Conservation (phyloP, 2,113 vertebrate species). For the Chauna torquata region DNA sequence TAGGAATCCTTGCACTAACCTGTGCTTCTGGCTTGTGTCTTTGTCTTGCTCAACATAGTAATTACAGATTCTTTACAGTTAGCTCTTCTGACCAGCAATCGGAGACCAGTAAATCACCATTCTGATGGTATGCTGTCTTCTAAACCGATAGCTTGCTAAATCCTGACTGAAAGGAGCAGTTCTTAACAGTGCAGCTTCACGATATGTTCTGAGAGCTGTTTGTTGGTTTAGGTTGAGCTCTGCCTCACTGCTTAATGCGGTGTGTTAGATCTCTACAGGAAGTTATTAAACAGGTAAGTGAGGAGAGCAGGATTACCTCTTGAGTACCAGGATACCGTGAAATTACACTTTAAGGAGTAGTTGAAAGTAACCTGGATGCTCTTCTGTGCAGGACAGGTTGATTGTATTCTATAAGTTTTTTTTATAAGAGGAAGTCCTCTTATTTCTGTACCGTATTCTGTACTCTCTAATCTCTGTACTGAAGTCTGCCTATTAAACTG, state of each 20-base stretch:
- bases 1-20: background rate
- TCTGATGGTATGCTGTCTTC: background rate
- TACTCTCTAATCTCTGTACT: background rate
- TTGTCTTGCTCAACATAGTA: background rate
- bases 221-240: constrained; percentile 14
- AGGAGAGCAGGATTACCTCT: background rate
- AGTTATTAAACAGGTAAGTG: constrained; percentile 8
- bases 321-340: background rate
- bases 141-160: background rate
- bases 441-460: no score
- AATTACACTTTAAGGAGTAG: background rate
- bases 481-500: background rate
- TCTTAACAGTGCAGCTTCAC: background rate
- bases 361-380: background rate
- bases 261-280: background rate
- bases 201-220: background rate
- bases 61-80: background rate
- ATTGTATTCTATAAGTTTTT: background rate
- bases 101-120: background rate
- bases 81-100: background rate
- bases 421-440: background rate
- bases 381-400: background rate
- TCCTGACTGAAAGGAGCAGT: background rate
- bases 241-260: background rate
- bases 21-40: background rate